Evolutionary conservation across 2,113 vertebrate species (phyloP).

Genomic region (Arenaria interpres): DNA sequence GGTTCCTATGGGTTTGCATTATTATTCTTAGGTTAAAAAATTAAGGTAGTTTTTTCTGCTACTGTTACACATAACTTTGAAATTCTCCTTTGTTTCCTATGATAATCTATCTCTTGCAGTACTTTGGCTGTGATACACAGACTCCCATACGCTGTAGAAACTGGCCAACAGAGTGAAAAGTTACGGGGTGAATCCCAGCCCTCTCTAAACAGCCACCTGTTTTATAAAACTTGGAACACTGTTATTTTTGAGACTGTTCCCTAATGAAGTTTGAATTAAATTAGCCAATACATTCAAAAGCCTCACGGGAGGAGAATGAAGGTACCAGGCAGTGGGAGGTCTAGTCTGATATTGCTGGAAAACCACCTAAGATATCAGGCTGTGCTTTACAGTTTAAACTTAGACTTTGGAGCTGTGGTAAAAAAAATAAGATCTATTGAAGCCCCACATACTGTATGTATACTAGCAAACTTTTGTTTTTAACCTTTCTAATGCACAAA

Average conservation of each 20-base stretch:
- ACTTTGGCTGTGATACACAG: neutral
- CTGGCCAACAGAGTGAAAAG: neutral
- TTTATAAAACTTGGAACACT: neutral
- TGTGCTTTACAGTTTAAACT: neutral
- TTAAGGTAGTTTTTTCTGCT: neutral
- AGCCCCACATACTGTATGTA: neutral
- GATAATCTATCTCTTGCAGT: neutral
- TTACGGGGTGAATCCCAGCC: neutral
- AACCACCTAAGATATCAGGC: neutral
- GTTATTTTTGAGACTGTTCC: neutral
- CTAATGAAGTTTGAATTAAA: neutral
- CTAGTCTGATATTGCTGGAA: neutral
- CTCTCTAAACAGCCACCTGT: neutral
- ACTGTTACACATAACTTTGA: neutral
- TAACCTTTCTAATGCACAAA: neutral
- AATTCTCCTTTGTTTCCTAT: neutral
- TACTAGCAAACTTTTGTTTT: neutral
- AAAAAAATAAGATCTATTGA: neutral
- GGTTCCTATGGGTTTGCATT: neutral
- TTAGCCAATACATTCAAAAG: neutral
- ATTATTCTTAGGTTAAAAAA: neutral
- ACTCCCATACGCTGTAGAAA: neutral
- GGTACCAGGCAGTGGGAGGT: neutral
- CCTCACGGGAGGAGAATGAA: neutral
- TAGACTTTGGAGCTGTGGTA: neutral